phyloP scores from a whole-genome alignment of 2,888 invertebrate genomes.

The Melitaea athalia region DNA sequence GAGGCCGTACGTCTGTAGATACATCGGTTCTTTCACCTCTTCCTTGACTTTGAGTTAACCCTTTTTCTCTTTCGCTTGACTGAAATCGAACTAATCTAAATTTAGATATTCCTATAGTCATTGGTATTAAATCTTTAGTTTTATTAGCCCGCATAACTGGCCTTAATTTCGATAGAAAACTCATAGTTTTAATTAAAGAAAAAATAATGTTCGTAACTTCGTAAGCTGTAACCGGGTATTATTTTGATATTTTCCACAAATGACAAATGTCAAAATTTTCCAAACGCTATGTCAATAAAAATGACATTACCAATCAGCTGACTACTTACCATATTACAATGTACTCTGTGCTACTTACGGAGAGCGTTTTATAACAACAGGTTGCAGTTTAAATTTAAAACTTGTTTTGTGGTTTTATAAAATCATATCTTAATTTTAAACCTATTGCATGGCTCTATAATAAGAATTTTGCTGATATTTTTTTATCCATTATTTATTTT shows the following conservation, averaged over 20 bases:
- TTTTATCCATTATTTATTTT: no score
- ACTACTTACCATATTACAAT: not conserved
- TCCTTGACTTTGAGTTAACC: slow-evolving; percentile 65
- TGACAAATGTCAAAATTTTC: slow-evolving; percentile 14
- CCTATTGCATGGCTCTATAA: no score
- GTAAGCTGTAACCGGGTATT: slow-evolving; percentile 18
- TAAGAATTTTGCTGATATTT: no score
- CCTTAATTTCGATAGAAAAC: slow-evolving; percentile 67
- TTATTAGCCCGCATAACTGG: slow-evolving; percentile 57
- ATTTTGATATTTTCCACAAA: slow-evolving; percentile 3
- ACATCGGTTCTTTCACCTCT: slow-evolving; percentile 67
- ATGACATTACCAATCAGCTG: slow-evolving; percentile 31
- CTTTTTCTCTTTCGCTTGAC: slow-evolving; percentile 59
- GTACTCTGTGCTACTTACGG: no score
- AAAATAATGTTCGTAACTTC: not conserved
- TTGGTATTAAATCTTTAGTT: slow-evolving; percentile 51
- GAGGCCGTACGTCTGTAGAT: slow-evolving; percentile 83
- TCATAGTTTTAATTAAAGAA: slow-evolving; percentile 50
- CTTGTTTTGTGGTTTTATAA: no score
- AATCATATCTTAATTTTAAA: no score
- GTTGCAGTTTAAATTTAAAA: no score
- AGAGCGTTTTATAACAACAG: no score
- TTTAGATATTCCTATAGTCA: slow-evolving; percentile 48
- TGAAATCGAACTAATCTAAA: slow-evolving; percentile 53
- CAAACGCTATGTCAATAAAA: slow-evolving; percentile 17